Evolutionary conservation across 2,888 invertebrate genomes (phyloP).

Genomic region (Microctonus hyperodae): DNA sequence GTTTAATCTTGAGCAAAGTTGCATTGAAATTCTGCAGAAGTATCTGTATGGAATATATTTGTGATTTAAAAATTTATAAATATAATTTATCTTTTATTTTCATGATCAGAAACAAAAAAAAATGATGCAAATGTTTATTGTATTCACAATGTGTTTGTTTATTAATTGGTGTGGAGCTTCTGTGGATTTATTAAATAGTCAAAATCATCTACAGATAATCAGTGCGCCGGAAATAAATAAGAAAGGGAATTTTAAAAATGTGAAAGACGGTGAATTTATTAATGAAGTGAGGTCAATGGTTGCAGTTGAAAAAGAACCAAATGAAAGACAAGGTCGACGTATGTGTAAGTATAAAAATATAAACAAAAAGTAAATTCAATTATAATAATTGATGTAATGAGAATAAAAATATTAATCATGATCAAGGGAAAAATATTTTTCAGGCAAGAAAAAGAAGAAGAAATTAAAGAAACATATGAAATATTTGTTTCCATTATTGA

Average conservation of each 20-base stretch:
- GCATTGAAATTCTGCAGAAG: slow-evolving; percentile 6
- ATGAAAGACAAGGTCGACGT: slow-evolving; percentile 20
- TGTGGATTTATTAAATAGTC: slow-evolving; percentile 37
- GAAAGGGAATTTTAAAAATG: slow-evolving; percentile 36
- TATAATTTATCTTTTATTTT: too few species aligned
- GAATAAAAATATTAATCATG: slow-evolving; percentile 17
- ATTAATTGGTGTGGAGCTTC: slow-evolving; percentile 42
- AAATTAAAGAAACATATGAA: slow-evolving; percentile 61
- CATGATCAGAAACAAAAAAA: neutral
- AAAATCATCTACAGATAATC: slow-evolving; percentile 30
- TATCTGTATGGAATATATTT: neutral
- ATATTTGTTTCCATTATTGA: slow-evolving; percentile 69
- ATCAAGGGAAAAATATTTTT: neutral
- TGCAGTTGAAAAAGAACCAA: slow-evolving; percentile 29
- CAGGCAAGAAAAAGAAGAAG: slow-evolving; percentile 22
- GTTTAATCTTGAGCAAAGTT: slow-evolving; percentile 23
- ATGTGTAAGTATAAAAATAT: too few species aligned
- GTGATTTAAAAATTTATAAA: too few species aligned
- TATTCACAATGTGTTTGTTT: slow-evolving; percentile 44
- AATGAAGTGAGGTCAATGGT: slow-evolving; percentile 44
- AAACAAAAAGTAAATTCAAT: too few species aligned
- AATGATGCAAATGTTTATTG: slow-evolving; percentile 44
- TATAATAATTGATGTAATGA: neutral
- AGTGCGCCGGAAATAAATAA: slow-evolving; percentile 27
- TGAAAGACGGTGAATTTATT: slow-evolving; percentile 46